Evolutionary conservation across 2,797 vertebrate species (phyloP).

Genomic region (Pteronotus mesoamericanus): DNA sequence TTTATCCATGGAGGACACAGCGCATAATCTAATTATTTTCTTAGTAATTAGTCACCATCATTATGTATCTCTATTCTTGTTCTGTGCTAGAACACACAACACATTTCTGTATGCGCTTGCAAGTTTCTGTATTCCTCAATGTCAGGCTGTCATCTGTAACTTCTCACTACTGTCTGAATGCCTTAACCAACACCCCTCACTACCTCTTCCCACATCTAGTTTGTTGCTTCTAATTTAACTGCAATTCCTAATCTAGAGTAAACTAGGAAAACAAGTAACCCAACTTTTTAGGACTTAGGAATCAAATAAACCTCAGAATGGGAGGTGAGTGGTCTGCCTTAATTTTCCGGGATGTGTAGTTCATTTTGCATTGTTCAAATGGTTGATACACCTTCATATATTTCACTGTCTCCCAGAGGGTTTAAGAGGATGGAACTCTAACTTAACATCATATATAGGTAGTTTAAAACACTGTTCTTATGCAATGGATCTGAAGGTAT

Average conservation of each 20-base stretch:
- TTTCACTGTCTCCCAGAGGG: background rate
- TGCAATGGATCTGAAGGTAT: background rate
- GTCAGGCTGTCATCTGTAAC: background rate
- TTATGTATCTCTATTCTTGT: background rate
- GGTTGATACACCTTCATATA: background rate
- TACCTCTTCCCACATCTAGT: background rate
- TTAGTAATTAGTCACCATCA: conserved; percentile 50
- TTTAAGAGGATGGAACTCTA: background rate
- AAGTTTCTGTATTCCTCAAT: background rate
- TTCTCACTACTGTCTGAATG: background rate
- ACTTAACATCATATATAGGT: background rate
- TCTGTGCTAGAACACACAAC: conserved; percentile 14
- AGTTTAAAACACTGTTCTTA: background rate
- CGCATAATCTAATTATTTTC: background rate
- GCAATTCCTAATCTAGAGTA: background rate
- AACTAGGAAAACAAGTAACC: background rate
- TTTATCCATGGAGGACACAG: background rate
- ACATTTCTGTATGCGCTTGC: background rate
- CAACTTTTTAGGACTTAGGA: background rate
- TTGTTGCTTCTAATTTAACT: background rate
- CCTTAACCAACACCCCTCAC: background rate
- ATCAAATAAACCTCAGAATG: background rate
- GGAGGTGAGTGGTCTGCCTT: background rate
- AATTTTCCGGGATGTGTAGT: background rate
- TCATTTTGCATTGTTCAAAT: background rate